Evolutionary conservation across 2,113 vertebrate genomes (phyloP).

Genomic region (Laterallus jamaicensis): DNA sequence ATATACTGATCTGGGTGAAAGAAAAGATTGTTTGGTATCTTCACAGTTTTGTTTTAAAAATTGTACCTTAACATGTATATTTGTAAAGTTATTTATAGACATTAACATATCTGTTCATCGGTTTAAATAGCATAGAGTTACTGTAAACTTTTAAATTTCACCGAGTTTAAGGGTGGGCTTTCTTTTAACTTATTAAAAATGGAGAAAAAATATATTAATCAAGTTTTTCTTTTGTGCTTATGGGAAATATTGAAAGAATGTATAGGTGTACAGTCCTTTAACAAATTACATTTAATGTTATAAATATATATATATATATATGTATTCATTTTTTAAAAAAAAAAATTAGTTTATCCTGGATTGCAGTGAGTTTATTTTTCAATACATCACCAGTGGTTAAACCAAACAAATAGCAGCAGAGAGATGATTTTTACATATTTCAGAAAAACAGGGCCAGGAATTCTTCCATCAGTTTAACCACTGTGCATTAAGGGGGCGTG

Average conservation of each 20-base stretch:
- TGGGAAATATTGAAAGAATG: slow-evolving; percentile 77
- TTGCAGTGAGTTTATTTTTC: slow-evolving; percentile 77
- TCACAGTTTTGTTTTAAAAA: slow-evolving; percentile 82
- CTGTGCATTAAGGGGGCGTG: slow-evolving; percentile 68
- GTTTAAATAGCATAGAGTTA: slow-evolving; percentile 80
- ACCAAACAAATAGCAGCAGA: slow-evolving; percentile 53
- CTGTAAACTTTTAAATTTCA: slow-evolving; percentile 78
- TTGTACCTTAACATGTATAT: slow-evolving; percentile 93
- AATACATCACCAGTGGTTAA: slow-evolving; percentile 73
- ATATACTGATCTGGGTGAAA: slow-evolving; percentile 82
- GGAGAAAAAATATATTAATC: slow-evolving; percentile 78
- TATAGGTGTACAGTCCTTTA: slow-evolving; percentile 70
- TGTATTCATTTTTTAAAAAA: slow-evolving; percentile 34
- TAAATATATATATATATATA: slow-evolving; percentile 55
- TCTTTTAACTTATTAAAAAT: slow-evolving; percentile 93
- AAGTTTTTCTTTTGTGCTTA: slow-evolving; percentile 73
- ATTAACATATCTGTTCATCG: slow-evolving; percentile 85
- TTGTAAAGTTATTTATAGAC: slow-evolving; percentile 99
- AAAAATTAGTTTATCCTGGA: slow-evolving; percentile 72
- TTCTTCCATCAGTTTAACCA: slow-evolving; percentile 69
- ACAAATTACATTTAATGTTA: slow-evolving; percentile 71
- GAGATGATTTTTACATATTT: slow-evolving; percentile 45
- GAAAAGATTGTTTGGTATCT: slow-evolving; percentile 76
- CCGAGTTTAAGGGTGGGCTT: slow-evolving; percentile 62
- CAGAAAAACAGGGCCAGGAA: slow-evolving; percentile 55